These are phyloP conservation scores for Melipona bicolor DNA, from an alignment of 2,888 invertebrate genomes.

Conservation along the genomic window DNA sequence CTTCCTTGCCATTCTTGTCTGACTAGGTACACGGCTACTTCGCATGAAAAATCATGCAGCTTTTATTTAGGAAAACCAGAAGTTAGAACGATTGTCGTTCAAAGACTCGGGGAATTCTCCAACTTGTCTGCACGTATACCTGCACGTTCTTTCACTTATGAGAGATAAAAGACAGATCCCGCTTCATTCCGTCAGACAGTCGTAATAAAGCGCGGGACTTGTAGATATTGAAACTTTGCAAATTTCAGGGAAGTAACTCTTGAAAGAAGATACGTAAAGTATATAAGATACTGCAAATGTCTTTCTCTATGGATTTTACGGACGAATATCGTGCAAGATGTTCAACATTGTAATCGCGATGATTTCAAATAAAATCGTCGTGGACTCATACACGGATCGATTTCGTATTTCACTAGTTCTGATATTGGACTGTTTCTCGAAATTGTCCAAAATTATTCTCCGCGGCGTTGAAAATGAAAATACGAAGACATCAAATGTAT, in stretches of 20 bases:
- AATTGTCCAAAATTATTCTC: neutral
- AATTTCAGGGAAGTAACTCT: slow-evolving; percentile 17
- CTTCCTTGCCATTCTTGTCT: neutral
- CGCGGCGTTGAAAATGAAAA: no score
- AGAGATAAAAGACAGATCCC: neutral
- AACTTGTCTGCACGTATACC: no score
- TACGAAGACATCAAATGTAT: no score
- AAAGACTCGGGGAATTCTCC: no score
- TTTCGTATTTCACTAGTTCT: slow-evolving; percentile 28
- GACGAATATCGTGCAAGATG: slow-evolving; percentile 3
- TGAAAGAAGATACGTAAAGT: neutral
- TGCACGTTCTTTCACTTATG: neutral
- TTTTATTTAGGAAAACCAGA: neutral
- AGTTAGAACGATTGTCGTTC: no score
- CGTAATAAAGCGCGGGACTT: slow-evolving; percentile 35
- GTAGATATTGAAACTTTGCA: slow-evolving; percentile 32
- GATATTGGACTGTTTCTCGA: neutral
- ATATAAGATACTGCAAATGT: neutral
- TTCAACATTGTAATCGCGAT: neutral
- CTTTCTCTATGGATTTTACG: slow-evolving; percentile 38
- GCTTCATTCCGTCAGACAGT: neutral
- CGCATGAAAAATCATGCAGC: no score
- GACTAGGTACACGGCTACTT: no score
- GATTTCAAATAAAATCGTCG: neutral
- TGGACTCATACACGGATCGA: neutral